Evolutionary conservation across 2,797 vertebrate genomes (phyloP).

Genomic region (Esox lucius): DNA sequence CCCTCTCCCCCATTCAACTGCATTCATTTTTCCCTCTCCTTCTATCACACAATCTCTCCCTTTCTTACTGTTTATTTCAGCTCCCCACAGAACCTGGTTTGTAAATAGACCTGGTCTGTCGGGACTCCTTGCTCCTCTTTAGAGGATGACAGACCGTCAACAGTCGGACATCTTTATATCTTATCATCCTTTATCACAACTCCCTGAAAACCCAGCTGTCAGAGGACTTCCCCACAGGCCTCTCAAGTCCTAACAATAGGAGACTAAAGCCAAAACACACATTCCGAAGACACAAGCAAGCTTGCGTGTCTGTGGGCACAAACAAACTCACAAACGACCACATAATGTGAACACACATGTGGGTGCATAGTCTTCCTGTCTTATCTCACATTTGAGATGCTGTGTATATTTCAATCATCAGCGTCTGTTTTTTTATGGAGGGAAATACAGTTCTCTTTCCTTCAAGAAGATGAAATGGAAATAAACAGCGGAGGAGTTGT

Average conservation of each 20-base stretch:
- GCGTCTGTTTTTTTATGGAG: conserved; percentile 16
- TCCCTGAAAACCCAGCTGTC: conserved; percentile 25
- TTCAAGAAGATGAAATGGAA: conserved; percentile 39
- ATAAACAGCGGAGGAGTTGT: conserved; percentile 32
- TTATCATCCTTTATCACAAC: conserved; percentile 36
- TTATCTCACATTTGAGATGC: conserved; percentile 6
- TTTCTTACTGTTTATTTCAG: conserved; percentile 24
- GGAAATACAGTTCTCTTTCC: conserved; percentile 16
- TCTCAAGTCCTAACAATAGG: neutral
- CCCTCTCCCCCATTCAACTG: neutral
- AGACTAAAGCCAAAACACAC: neutral
- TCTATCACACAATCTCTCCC: neutral
- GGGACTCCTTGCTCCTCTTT: conserved; percentile 21
- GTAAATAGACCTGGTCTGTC: conserved; percentile 29
- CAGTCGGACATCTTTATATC: conserved; percentile 38
- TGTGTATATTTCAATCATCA: conserved; percentile 2
- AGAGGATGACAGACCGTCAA: conserved; percentile 34
- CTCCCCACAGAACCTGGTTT: conserved; percentile 26
- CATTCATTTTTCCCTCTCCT: neutral
- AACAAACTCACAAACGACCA: conserved; percentile 3
- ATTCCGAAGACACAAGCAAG: neutral
- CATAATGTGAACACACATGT: neutral
- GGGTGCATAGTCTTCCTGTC: conserved; percentile 1
- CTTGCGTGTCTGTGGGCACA: too few relatives aligned
- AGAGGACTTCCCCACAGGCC: conserved; percentile 6